Evolutionary conservation across 1,140 invertebrate species (phyloP).

Genomic region (Lepidurus couesii): DNA sequence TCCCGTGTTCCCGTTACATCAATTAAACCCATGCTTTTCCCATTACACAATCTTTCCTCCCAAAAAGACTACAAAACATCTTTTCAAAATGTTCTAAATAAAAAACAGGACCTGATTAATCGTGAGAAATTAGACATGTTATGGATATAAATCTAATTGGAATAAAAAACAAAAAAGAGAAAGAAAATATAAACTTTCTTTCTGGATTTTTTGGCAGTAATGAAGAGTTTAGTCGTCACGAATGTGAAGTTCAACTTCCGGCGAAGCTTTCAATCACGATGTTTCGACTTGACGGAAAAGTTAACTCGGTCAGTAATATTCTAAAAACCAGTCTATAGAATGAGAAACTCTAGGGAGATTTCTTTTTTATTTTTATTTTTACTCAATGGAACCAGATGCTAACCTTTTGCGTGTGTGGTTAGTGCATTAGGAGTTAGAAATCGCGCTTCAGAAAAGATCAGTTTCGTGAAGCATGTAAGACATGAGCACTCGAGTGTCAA

Average conservation of each 20-base stretch:
- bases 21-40: not conserved
- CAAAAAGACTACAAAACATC: not conserved
- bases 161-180: not conserved
- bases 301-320: not conserved
- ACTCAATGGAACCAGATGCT: not conserved
- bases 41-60: not conserved
- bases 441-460: not conserved
- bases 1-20: not conserved
- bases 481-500: not conserved
- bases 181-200: not conserved
- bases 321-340: not conserved
- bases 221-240: not conserved
- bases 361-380: not conserved
- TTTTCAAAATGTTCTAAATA: not conserved
- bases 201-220: not conserved
- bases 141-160: not conserved
- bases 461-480: not conserved
- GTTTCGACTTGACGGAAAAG: not conserved
- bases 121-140: slow-evolving; percentile 12
- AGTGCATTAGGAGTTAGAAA: not conserved
- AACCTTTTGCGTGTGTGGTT: not conserved
- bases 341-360: no score
- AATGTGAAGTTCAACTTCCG: not conserved
- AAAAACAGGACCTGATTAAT: not conserved
- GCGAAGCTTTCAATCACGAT: not conserved